Conservation (phyloP, 2,888 invertebrate species). For the Automeris io region DNA sequence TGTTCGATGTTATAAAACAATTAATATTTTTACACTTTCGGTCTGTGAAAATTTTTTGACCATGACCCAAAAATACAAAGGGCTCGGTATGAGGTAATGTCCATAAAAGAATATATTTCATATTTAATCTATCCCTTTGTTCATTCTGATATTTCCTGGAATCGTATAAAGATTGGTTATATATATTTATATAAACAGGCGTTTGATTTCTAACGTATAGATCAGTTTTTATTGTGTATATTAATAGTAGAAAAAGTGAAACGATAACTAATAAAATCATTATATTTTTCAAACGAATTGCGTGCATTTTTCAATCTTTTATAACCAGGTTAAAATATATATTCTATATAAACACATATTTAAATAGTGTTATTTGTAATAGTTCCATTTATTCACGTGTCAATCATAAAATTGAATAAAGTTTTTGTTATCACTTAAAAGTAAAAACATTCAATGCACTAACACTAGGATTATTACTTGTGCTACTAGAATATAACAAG, state of each 20-base stretch:
- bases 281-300: neutral
- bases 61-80: conserved; percentile 31
- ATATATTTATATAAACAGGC: no score
- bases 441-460: no score
- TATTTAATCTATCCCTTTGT: neutral
- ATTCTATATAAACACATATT: no score
- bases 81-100: conserved; percentile 28
- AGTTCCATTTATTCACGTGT: no score
- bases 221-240: neutral
- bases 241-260: neutral
- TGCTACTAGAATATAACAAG: no score
- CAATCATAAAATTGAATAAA: no score
- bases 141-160: neutral
- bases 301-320: neutral
- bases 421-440: no score
- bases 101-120: conserved; percentile 17
- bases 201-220: no score
- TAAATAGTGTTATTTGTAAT: no score
- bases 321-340: no score
- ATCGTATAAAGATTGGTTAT: no score
- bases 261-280: neutral
- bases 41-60: conserved; percentile 30
- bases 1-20: conserved; percentile 43
- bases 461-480: no score
- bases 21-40: conserved; percentile 42